These are phyloP conservation scores for Monomorium pharaonis DNA, from an alignment of 1,140 invertebrate genomes.

Conservation along the genomic window DNA sequence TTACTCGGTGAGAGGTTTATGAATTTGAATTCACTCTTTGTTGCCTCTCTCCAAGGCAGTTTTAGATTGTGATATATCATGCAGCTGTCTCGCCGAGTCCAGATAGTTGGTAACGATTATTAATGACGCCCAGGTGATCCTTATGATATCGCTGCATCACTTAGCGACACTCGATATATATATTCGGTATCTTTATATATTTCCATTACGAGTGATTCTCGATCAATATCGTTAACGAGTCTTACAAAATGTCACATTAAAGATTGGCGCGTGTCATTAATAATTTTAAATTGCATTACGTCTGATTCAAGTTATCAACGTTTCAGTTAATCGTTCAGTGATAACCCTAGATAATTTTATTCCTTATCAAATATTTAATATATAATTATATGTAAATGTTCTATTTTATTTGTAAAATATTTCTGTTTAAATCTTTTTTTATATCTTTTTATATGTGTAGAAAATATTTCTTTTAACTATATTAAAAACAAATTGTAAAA, in stretches of 20 bases:
- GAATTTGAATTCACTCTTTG: constrained; percentile 40
- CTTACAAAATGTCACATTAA: not conserved
- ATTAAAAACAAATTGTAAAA: not conserved
- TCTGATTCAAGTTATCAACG: not conserved
- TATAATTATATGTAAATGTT: not conserved
- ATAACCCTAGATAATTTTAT: no score
- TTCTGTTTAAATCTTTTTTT: not conserved
- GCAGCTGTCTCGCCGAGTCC: constrained; percentile 37
- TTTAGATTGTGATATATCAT: constrained; percentile 52
- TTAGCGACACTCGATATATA: constrained; percentile 37
- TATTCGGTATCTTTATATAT: not conserved
- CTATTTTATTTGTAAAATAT: not conserved
- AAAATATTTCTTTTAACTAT: not conserved
- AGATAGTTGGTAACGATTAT: constrained; percentile 53
- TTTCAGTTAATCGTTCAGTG: not conserved
- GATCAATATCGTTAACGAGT: not conserved
- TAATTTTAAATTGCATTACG: not conserved
- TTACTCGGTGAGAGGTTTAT: constrained; percentile 40
- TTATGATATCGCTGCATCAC: constrained; percentile 43
- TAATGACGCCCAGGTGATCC: constrained; percentile 32
- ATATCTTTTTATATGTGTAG: not conserved
- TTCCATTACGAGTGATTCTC: constrained; percentile 2
- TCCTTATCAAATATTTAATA: not conserved
- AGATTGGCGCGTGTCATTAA: not conserved
- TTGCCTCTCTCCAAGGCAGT: constrained; percentile 9